phyloP scores from a whole-genome alignment of 2,888 invertebrate genomes.

The Malacosoma neustria region DNA sequence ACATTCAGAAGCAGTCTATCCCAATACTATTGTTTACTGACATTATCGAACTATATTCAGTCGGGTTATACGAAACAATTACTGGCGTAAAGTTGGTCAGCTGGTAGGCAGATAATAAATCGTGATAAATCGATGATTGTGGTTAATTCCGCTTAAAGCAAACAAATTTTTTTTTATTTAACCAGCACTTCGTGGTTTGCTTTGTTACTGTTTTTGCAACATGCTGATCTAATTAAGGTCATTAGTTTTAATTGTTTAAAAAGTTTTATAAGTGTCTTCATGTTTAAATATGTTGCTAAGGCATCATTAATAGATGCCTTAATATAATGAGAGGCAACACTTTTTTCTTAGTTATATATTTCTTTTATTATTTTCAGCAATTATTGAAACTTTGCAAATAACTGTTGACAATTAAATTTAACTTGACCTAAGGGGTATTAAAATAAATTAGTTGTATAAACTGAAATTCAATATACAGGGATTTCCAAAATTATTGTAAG shows the following conservation, averaged over 20 bases:
- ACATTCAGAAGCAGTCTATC: slow-evolving; percentile 28
- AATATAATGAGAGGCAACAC: too few species aligned
- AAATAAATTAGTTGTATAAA: too few species aligned
- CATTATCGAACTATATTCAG: slow-evolving; percentile 24
- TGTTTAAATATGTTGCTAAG: background rate
- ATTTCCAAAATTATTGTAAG: too few species aligned
- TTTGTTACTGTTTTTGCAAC: slow-evolving; percentile 3
- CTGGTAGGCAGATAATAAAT: slow-evolving; percentile 19
- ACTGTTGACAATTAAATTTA: too few species aligned
- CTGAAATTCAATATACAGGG: too few species aligned
- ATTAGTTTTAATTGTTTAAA: background rate
- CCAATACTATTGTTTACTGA: slow-evolving; percentile 12
- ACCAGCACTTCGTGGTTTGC: background rate
- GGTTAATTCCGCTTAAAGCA: slow-evolving; percentile 23
- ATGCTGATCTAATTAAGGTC: background rate
- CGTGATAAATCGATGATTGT: slow-evolving; percentile 30
- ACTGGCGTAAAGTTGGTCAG: slow-evolving; percentile 18
- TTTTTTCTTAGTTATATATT: too few species aligned
- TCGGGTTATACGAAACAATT: slow-evolving; percentile 25
- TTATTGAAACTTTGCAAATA: too few species aligned
- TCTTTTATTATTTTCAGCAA: too few species aligned
- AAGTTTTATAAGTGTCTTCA: background rate
- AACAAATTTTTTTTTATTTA: background rate
- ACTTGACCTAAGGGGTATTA: too few species aligned
- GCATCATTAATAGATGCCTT: too few species aligned